Evolutionary conservation across 2,797 vertebrate species (phyloP).

Genomic region (Manis crassicaudata): DNA sequence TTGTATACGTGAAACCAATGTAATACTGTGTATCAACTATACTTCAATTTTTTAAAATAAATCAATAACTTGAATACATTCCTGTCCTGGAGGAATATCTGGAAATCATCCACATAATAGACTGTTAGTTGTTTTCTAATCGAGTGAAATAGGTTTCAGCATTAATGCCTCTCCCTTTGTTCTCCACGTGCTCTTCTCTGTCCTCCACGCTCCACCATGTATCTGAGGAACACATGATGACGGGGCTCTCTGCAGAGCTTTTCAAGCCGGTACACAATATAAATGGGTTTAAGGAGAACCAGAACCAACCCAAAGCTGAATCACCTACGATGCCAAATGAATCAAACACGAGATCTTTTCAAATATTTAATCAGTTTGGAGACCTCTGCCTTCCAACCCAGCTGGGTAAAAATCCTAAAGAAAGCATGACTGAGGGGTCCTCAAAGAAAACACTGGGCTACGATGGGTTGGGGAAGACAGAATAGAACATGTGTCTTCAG

Average conservation of each 20-base stretch:
- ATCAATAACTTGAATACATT: not conserved
- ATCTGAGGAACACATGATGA: not conserved
- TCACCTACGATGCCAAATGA: constrained; percentile 39
- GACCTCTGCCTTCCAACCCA: constrained; percentile 68
- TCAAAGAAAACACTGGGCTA: constrained; percentile 3
- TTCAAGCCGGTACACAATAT: not conserved
- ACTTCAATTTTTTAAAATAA: too few relatives aligned
- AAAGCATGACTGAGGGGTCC: constrained; percentile 51
- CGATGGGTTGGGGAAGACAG: constrained; percentile 38
- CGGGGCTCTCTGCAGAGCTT: not conserved
- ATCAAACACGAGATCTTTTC: constrained; percentile 69
- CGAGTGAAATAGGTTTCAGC: not conserved
- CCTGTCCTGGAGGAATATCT: not conserved
- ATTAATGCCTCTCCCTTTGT: not conserved
- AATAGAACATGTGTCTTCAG: constrained; percentile 47
- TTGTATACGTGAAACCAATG: too few relatives aligned
- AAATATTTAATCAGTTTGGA: constrained; percentile 76
- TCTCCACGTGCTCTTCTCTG: not conserved
- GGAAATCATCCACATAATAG: not conserved
- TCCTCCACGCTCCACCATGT: not conserved
- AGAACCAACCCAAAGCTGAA: not conserved
- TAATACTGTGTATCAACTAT: too few relatives aligned
- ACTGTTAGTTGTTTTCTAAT: not conserved
- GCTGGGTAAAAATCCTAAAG: constrained; percentile 59
- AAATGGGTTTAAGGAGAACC: not conserved